Evolutionary conservation across 2,888 invertebrate species (phyloP), one percentile per base, ranked within the genome.

Genomic region (Aquatica leii): DNA sequence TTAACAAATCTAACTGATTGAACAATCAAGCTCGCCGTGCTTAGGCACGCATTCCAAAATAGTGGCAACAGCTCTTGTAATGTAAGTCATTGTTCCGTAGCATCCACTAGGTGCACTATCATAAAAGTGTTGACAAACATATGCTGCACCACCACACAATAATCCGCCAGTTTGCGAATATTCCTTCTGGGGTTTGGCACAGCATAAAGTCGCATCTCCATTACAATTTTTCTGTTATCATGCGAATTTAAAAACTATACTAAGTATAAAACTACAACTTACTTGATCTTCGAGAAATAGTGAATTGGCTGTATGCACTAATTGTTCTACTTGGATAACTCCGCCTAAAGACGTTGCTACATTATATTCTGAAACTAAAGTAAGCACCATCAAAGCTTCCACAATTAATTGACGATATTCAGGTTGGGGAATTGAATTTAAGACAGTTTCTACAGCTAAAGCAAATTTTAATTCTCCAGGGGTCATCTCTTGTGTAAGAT

Each of bases 401-500:
- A 99, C 98, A 57, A 98, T 92, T 67, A 98, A 82, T 80, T 98
- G 98, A 17, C 99, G 87, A 82, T 98, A 99, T 81, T 99, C 99
- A 0, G 99, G 98, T 80, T 98, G 97, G 0, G 98, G 97, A 74
- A 99, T 97, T 53, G 94, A 91, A 80, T 98, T 99, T 53, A 99
- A 84, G 1, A 97, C 97, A 1, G 96, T 94, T 83, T 99, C 99
- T 0, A 99, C 98, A 58, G 96, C 95, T 12, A 99, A 84, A 0
- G 99, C 98, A 82, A 99, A 99, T 83, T 99, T 99, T 73, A 98
- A 83, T 83, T 99, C 99, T 41, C 97, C 97, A 0, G 97, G 89
- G 0, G 99, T 99, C 99, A 99, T 99, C 88, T 98, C 98, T 84
- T 96, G 95, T 0, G 98, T 98, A 54, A 98, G 84, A 81, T 93